Percentiles rank a stretch among this genome's conserved stretches.
Conservation (phyloP, 2,113 vertebrate species). For the Alligator mississippiensis region DNA sequence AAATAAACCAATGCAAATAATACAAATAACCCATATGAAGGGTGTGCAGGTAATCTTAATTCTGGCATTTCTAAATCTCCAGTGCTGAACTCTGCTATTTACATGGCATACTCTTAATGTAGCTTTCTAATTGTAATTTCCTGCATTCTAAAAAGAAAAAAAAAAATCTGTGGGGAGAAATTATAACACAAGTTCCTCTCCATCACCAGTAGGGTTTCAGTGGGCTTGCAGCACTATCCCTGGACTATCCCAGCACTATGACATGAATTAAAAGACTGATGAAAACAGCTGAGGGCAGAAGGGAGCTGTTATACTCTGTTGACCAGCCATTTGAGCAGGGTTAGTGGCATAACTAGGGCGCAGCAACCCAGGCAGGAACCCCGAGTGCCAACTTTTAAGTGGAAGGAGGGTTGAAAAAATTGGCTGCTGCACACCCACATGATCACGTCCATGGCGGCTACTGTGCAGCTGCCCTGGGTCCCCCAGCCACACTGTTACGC, state of each 20-base stretch:
- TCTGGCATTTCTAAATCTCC: neutral
- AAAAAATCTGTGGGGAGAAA: neutral
- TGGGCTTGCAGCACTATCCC: neutral
- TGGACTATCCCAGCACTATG: neutral
- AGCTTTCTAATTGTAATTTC: neutral
- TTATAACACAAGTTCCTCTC: neutral
- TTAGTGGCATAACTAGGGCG: too few species aligned
- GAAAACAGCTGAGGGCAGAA: neutral
- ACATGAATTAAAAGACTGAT: neutral
- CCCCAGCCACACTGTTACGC: too few species aligned
- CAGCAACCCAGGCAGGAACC: too few species aligned
- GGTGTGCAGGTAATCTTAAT: neutral
- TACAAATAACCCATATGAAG: neutral
- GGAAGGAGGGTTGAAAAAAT: too few species aligned
- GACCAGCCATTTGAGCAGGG: neutral
- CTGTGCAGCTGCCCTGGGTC: too few species aligned
- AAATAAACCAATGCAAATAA: neutral
- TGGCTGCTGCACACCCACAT: too few species aligned
- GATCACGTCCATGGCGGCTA: too few species aligned
- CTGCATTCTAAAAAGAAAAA: neutral
- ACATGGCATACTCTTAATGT: neutral
- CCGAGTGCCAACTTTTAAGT: too few species aligned
- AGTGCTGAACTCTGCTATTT: neutral
- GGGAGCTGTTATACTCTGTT: neutral
- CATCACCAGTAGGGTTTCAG: neutral